Evolutionary conservation across 2,888 invertebrate genomes (phyloP).

Genomic region (Ennomos quercinarius): DNA sequence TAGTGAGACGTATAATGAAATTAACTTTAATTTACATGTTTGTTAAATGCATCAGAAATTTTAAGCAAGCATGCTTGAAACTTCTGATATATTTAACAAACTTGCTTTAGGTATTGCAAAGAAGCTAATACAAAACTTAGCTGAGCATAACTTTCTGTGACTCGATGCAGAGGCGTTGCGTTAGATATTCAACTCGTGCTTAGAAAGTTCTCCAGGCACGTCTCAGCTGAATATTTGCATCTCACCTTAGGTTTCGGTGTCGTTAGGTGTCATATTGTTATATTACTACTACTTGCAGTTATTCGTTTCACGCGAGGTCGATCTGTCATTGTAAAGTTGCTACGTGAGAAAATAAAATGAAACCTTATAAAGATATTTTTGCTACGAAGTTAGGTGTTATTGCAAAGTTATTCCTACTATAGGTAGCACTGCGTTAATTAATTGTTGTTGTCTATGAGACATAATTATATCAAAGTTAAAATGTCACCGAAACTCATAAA

Average conservation of each 20-base stretch:
- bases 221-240: conserved; percentile 74
- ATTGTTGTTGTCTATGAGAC: too few relatives aligned
- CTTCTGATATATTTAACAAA: too few relatives aligned
- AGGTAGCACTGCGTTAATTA: too few relatives aligned
- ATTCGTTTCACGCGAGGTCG: conserved; percentile 35
- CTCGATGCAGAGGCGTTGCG: conserved; percentile 53
- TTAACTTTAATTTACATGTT: too few relatives aligned
- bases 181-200: conserved; percentile 71
- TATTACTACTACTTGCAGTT: conserved; percentile 56
- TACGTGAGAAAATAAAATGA: conserved; percentile 31
- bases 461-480: too few relatives aligned
- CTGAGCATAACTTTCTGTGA: conserved; percentile 30
- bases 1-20: too few relatives aligned
- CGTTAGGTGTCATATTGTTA: conserved; percentile 71
- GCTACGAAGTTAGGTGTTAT: neutral
- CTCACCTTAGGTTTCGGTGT: conserved; percentile 66
- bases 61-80: too few relatives aligned
- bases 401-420: neutral
- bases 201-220: conserved; percentile 69
- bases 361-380: conserved; percentile 3
- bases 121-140: neutral
- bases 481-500: too few relatives aligned
- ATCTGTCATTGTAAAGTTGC: conserved; percentile 29
- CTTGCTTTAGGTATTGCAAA: too few relatives aligned
- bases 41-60: too few relatives aligned